Evolutionary conservation across 2,888 invertebrate genomes (phyloP).

Genomic region (Nebria brevicollis): DNA sequence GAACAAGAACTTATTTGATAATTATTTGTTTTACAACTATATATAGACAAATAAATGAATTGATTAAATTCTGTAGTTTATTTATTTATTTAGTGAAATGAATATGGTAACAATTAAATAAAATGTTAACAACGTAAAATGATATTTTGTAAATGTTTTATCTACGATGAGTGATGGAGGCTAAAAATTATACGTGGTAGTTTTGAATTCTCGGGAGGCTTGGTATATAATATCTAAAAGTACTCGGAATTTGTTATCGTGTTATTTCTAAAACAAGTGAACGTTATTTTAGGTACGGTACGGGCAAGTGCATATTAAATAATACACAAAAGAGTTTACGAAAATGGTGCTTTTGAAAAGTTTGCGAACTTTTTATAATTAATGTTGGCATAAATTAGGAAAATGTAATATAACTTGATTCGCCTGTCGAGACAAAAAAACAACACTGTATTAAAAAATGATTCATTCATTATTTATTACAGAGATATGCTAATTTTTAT

Average conservation of each 20-base stretch:
- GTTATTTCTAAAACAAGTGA: background rate
- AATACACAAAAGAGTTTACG: slow-evolving; percentile 17
- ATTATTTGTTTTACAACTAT: too few relatives aligned
- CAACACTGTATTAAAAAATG: too few relatives aligned
- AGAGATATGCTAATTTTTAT: too few relatives aligned
- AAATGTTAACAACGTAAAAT: too few relatives aligned
- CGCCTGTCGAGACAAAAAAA: background rate
- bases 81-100: too few relatives aligned
- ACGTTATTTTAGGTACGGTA: background rate
- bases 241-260: slow-evolving; percentile 2
- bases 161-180: too few relatives aligned
- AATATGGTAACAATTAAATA: too few relatives aligned
- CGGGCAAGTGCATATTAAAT: slow-evolving; percentile 3
- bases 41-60: too few relatives aligned
- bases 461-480: too few relatives aligned
- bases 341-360: slow-evolving; percentile 12
- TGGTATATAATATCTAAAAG: slow-evolving; percentile 11
- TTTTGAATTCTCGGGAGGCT: background rate
- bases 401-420: background rate
- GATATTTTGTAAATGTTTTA: too few relatives aligned
- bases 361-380: slow-evolving; percentile 13
- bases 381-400: slow-evolving; percentile 11
- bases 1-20: background rate
- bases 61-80: too few relatives aligned
- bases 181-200: background rate